Evolutionary conservation across 2,113 vertebrate genomes (phyloP), one percentile per base, ranked within the genome.

Genomic region (Perca flavescens): DNA sequence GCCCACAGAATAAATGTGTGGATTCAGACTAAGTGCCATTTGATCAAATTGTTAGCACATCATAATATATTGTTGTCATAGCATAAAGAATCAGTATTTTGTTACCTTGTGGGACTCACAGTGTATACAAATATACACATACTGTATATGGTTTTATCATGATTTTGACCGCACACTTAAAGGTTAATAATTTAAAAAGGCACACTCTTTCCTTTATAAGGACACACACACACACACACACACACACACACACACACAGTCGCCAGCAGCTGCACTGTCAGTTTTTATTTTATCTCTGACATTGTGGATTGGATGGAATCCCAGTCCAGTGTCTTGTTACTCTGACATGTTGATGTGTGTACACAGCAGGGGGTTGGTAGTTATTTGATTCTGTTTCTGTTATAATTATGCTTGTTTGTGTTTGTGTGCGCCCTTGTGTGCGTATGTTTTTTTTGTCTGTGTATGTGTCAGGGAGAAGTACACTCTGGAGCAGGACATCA

Each of bases 401-500:
- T 11, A 40, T 68, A 34, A 22, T 63, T 21, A 6, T 71, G 6
- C 12, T 54, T 57, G 15, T 81, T 3, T 62, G 53, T 86, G 58
- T 67, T 8, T 53, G 49, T 81, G 61, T 85, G 43, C 15, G 31
- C n/a, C 2, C 12, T 46, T 83, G 50, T 87, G 46, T 80, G 50
- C 73, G 28, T 77, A 17, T 80, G 12, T 67, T 52, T 79, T 53
- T 84, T 5, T 83, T 28, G 28, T 28, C 9, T 87, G 17, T 82
- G 31, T 77, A 8, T 58, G 40, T 74, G 2, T 22, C 91, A 99
- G 98, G 86, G 98, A 99, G 93, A 99, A 99, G 52, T 97, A 96
- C 40, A 96, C 95, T 0, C 91, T 99, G 77, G 98, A 99, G 78
- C 98, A 99, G 78, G 98, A 99, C 90, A 98, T 99, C 85, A 93